Evolutionary conservation across 2,888 invertebrate species (phyloP).

Genomic region (Drosophila mayaguana): DNA sequence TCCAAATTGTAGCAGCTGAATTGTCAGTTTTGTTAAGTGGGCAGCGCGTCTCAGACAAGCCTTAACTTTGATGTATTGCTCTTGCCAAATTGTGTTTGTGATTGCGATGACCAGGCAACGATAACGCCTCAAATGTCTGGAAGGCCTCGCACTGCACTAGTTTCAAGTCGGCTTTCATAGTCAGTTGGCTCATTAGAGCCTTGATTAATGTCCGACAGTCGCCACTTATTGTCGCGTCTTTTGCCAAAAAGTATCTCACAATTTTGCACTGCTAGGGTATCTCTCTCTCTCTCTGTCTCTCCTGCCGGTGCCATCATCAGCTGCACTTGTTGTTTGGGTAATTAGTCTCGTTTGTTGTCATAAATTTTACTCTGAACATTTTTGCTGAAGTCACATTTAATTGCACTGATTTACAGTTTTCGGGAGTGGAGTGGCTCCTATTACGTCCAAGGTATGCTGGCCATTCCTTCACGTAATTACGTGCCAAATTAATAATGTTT

Average conservation of each 20-base stretch:
- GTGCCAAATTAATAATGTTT: constrained; percentile 75
- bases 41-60: constrained; percentile 34
- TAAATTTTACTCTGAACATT: constrained; percentile 68
- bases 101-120: constrained; percentile 47
- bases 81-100: constrained; percentile 47
- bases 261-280: constrained; percentile 30
- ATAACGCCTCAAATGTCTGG: constrained; percentile 40
- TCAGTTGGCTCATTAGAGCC: constrained; percentile 46
- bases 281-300: background rate
- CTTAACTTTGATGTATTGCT: constrained; percentile 64
- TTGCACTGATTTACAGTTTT: constrained; percentile 77
- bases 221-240: constrained; percentile 48
- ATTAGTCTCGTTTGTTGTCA: constrained; percentile 76
- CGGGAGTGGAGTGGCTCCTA: constrained; percentile 35
- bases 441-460: constrained; percentile 11
- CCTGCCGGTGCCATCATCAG: constrained; percentile 36
- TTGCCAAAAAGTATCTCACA: constrained; percentile 37
- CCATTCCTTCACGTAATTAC: constrained; percentile 54
- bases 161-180: constrained; percentile 24
- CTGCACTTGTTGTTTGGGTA: constrained; percentile 53
- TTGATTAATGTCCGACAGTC: constrained; percentile 63
- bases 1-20: constrained; percentile 83
- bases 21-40: constrained; percentile 79
- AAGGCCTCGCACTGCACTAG: constrained; percentile 29
- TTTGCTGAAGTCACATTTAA: constrained; percentile 74